Evolutionary conservation across 2,888 invertebrate genomes (phyloP), one percentile per base, ranked within the genome.

Genomic region (Vesta saturnalis): DNA sequence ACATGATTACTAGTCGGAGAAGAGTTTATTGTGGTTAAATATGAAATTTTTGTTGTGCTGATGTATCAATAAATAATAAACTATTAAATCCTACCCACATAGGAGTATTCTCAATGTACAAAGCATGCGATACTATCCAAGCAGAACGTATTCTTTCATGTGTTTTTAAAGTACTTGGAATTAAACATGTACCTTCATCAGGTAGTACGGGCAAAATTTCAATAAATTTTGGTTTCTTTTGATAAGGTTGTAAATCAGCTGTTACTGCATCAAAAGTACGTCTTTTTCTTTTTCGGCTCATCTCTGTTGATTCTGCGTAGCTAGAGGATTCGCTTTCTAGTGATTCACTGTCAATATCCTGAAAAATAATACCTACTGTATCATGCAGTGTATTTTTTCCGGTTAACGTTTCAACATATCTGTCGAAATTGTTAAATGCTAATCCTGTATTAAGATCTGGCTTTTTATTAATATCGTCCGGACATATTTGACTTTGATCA

Each of bases 41-140:
- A 79, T 0, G 74, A 69, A 55, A 79, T 64, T 69, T 73, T 71
- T 80, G 78, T 43, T 67, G 66, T 5, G 49, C 6, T 30, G 66
- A 67, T 21, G 64, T 57, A 58, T 80, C 77, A 8, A 64, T 39
- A 16, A 57, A 12, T 18, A 78, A 69, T 35, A 21, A 30, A 58
- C 72, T 71, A 69, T 80, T 78, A 47, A 73, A 81, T n/a, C 80
- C 79, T 14, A 77, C 76, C 80, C 80, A 81, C 76, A 76, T 77
- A 39, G 79, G 79, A 4, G 75, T 77, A 12, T 78, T 69, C 46
- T 73, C 56, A 47, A 79, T 60, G 59, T 75, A 22, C 1, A 75
- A 60, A 2, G 35, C 66, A 68, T 78, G 76, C 0, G 74, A 74
- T 19, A 16, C 1, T 19, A 1, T 79, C n/a, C 63, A 77, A 46